Evolutionary conservation across 2,113 vertebrate species (phyloP), one percentile per base, ranked within the genome.

Genomic region (Dunckerocampus dactyliophorus): DNA sequence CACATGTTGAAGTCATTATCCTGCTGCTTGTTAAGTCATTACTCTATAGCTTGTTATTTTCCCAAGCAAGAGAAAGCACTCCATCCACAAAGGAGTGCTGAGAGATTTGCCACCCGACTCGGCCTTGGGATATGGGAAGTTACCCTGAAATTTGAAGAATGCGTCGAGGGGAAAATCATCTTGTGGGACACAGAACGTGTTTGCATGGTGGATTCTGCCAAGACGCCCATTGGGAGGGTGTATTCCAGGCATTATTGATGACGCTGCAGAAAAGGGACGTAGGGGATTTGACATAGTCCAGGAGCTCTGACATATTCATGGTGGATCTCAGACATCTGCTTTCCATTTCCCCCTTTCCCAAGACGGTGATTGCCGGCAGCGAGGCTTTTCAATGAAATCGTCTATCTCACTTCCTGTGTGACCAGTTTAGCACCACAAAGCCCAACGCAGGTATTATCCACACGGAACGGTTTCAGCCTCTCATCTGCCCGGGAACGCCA

Each of bases 1-100:
- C 87, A 85, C 88, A 89, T 89, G 88, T 48, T 88, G 88, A 88
- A 89, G 81, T 81, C 82, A 89, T 90, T 89, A 89, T 85, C 83
- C 83, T 81, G 79, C 83, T 86, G 88, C 85, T 88, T 85, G 85
- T 87, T 90, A 89, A 88, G 88, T 86, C 85, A 88, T 90, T 89
- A 89, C 85, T 86, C 84, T 79, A 71, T 83, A 80, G 84, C 86
- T 87, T 85, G 84, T 87, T 89, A 86, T 87, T 90, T 88, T 90
- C 88, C 80, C 87, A 87, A 87, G 82, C 84, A 77, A 84, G 81
- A 90, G 83, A 90, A 87, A 86, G 82, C 81, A 83, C 84, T 85
- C 85, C 79, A 78, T 88, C 81, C 81, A 80, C 81, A 79, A 83
- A 86, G 82, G 80, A 85, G 82, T 65, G 84, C 80, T 87, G 83